Base-by-base conservation (phyloP, 1,140 invertebrate genomes). In the Tetramorium alpestre region DNA sequence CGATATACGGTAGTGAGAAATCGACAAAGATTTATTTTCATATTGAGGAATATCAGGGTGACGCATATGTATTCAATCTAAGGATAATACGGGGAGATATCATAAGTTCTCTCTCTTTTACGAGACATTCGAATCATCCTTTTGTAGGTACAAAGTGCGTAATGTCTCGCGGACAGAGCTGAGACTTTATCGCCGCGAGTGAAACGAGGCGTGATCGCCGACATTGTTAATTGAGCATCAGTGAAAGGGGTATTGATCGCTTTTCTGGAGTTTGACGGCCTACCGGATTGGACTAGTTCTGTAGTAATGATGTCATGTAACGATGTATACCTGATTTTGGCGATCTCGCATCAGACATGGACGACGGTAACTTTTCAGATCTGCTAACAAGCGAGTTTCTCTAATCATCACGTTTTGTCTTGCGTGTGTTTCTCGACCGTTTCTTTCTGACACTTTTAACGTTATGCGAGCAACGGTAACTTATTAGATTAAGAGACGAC, bases 1-100 rank as follows among this genome's bases (percentile, higher is more conserved):
- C 22, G 41, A 49, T 18, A 69, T 10, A 77, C n/a, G 49, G 18
- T 87, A 89, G 47, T 54, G 64, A 89, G 54, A 41, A 47, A 89
- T 86, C 44, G 33, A 87, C 70, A 90, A 86, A 88, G 73, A 86
- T 87, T 92, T 90, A 91, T 91, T 92, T 92, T 90, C 80, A 76
- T 90, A 92, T 89, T 87, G 87, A 90, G 90, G 90, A 89, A 82
- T 72, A 92, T 91, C 91, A 92, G 92, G 92, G 91, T 92, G 88
- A 77, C 80, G 82, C 80, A 49, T 84, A 41, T 80, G 84, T 88
- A 87, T 86, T 80, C 72, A 84, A 75, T 86, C 13, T 86, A 90
- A 86, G 69, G 64, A 54, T 85, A 90, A 87, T 67, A 64, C 38
- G 81, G 72, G 44, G 51, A 73, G 41, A 47, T 84, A 60, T 44